Conservation (phyloP, 30 jellyfish, hydroid and myxozoan genomes). For the Turritopsis dohrnii region DNA sequence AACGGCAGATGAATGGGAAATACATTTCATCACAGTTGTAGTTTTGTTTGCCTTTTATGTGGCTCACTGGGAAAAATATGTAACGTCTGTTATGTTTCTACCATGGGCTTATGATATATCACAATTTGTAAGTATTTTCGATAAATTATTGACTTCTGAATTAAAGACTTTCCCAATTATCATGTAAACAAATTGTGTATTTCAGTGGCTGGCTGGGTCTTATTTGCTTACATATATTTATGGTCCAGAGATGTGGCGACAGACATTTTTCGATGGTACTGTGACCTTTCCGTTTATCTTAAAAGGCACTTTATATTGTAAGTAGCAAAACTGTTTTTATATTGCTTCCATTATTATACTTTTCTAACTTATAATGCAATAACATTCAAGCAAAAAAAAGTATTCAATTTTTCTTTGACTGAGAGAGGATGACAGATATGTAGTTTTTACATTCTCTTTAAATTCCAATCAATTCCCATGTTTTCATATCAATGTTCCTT, state of each 20-base stretch:
- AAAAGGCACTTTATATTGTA: constrained; percentile 36
- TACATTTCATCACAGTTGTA: constrained; percentile 14
- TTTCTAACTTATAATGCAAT: too few species aligned
- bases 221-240: constrained; percentile 34
- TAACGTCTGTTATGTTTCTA: constrained; percentile 69
- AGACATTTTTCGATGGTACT: constrained; percentile 5
- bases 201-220: constrained; percentile 45
- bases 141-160: too few species aligned
- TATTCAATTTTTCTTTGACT: too few species aligned
- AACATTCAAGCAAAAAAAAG: too few species aligned
- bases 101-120: constrained; percentile 93
- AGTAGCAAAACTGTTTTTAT: not conserved
- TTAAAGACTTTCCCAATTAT: too few species aligned
- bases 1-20: constrained; percentile 33
- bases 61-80: constrained; percentile 91
- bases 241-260: constrained; percentile 60
- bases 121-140: constrained; percentile 58
- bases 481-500: too few species aligned
- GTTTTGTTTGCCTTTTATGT: constrained; percentile 50
- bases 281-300: constrained; percentile 21
- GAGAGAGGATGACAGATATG: too few species aligned
- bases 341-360: too few species aligned
- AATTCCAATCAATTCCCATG: too few species aligned
- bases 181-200: not conserved
- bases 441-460: too few species aligned